Evolutionary conservation across 2,888 invertebrate species (phyloP).

Genomic region (Hemaris fuciformis): DNA sequence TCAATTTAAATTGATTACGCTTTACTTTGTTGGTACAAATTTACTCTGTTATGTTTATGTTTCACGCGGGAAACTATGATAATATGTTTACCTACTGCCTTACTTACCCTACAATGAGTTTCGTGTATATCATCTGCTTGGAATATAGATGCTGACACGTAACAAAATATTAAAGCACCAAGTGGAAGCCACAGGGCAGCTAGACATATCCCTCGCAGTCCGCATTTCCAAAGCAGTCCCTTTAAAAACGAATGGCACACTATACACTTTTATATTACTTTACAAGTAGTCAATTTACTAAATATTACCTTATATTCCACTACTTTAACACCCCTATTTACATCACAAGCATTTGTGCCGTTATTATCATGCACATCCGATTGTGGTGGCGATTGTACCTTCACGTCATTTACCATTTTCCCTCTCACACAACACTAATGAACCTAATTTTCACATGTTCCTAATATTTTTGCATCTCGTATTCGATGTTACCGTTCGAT

Average conservation of each 20-base stretch:
- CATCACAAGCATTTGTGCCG: constrained; percentile 58
- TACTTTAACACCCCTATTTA: constrained; percentile 54
- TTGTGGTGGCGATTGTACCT: constrained; percentile 69
- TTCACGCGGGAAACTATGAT: neutral
- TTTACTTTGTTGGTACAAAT: neutral
- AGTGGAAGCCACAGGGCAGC: constrained; percentile 92
- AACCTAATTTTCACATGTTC: constrained; percentile 48
- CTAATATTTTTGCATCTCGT: constrained; percentile 28
- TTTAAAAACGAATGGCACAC: constrained; percentile 39
- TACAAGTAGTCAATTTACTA: constrained; percentile 10
- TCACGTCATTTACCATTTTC: constrained; percentile 79
- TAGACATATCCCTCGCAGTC: constrained; percentile 90
- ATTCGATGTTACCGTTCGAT: constrained; percentile 14
- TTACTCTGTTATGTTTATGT: neutral
- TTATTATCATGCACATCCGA: constrained; percentile 56
- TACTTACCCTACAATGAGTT: constrained; percentile 95
- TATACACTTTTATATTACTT: neutral
- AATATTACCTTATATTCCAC: constrained; percentile 66
- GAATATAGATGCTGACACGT: constrained; percentile 93
- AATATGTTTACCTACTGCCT: constrained; percentile 7
- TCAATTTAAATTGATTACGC: neutral
- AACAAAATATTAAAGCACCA: constrained; percentile 91
- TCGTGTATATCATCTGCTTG: constrained; percentile 97
- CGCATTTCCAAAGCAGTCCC: constrained; percentile 86
- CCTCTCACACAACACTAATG: constrained; percentile 51